Evolutionary conservation across 1,140 invertebrate genomes (phyloP).

Genomic region (Leucophenga varia): DNA sequence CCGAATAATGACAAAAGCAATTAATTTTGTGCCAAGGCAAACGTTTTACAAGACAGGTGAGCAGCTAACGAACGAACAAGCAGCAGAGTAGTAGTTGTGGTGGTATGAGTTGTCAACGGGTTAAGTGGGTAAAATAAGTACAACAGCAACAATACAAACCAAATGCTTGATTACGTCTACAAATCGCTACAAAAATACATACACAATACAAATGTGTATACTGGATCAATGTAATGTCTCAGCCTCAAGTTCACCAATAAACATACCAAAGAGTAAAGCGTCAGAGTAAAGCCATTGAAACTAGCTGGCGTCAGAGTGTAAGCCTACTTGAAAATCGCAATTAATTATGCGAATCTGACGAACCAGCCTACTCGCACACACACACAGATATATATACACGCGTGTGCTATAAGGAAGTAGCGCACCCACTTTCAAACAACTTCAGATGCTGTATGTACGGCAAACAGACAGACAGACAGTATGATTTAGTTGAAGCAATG

Average conservation of each 20-base stretch:
- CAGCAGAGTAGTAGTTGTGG: conserved; percentile 3
- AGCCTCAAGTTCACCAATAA: too few relatives aligned
- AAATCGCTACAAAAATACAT: conserved; percentile 49
- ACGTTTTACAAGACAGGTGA: conserved; percentile 36
- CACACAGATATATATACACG: conserved; percentile 2
- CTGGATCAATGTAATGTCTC: too few relatives aligned
- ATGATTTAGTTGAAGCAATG: conserved; percentile 52
- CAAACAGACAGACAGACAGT: conserved; percentile 44
- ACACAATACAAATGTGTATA: too few relatives aligned
- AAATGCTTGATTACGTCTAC: conserved; percentile 44
- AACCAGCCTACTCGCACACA: conserved; percentile 32
- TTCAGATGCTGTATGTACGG: conserved; percentile 36
- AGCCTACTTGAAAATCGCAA: conserved; percentile 43
- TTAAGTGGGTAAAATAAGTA: neutral
- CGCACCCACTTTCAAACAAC: conserved; percentile 1
- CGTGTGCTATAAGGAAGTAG: too few relatives aligned
- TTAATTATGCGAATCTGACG: conserved; percentile 55
- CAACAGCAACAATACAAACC: neutral
- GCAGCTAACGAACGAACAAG: neutral
- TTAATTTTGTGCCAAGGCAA: conserved; percentile 49
- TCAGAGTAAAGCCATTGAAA: too few relatives aligned
- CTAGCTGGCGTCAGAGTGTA: too few relatives aligned
- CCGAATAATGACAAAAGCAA: conserved; percentile 56
- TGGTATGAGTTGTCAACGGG: too few relatives aligned
- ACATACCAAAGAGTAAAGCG: too few relatives aligned